Evolutionary conservation across 2,888 invertebrate species (phyloP), one percentile per base, ranked within the genome.

Genomic region (Halictus ligatus): DNA sequence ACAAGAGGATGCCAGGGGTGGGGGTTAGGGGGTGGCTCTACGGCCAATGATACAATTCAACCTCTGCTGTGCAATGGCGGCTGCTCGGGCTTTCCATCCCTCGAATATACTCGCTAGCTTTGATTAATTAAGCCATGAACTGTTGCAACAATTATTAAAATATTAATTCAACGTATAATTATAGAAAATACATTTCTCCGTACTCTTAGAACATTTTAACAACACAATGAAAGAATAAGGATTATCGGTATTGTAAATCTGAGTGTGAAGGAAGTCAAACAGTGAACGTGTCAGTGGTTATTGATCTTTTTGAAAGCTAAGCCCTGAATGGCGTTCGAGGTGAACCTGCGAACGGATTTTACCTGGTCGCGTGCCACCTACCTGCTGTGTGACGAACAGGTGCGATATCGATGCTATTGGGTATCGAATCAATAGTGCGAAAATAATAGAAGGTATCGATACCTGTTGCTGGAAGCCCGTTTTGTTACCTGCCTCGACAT

Each of bases 321-420:
- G 67, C 83, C 81, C 75, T 71, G 46, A 43, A 78, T 75, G 69
- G 58, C 54, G 78, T 81, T 86, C 86, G 81, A 78, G 58, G 73
- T 76, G 64, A 86, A 92, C 91, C 90, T 90, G 92, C 78, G 60
- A 69, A 75, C 58, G 83, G 83, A 81, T 87, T 89, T 88, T 90
- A 92, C 92, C 92, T 92, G 92, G 87, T 87, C 92, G 92, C 90
- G 93, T 92, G 92, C 87, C 88, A 77, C 81, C 87, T 91, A 92
- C 93, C 93, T 93, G 93, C 91, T 90, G 92, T 21, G 71, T 77
- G 80, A 75, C 78, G 84, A 87, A 86, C 91, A 91, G 92, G 89
- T 90, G 89, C 87, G 86, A 88, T 89, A 89, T 87, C 85, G 88
- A 87, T 89, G 89, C 83, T 92, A 93, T 92, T 91, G 91, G 88